Base-by-base conservation (phyloP, 2,888 invertebrate species). In the Himalopsyche japonica region DNA sequence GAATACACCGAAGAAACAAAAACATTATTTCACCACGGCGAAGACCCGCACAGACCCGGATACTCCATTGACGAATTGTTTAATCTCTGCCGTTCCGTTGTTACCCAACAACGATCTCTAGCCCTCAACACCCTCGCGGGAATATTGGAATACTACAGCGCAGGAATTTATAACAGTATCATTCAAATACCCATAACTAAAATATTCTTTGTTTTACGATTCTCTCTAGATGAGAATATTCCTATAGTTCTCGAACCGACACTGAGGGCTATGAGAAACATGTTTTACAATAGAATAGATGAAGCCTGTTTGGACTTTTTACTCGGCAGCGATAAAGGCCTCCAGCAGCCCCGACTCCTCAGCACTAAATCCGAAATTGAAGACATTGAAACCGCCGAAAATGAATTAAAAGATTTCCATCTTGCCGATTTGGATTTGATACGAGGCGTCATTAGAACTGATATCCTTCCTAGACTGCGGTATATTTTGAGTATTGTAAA, bases 61-160 rank as follows among this genome's bases (percentile, higher is more conserved):
- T 99, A 98, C 90, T 95, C 97, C 0, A 90, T 99, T 15, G 96
- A 96, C 87, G 99, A 99, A 91, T 90, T 98, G 0, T 95, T 98
- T 88, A 95, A 96, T 86, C 91, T 98, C 1, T 94, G 95, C 47
- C 92, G 95, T 88, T 96, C 96, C 0, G 93, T 95, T 76, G 93
- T 97, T n/a, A 93, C 94, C 24, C 97, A 98, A 88, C 98, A 99
- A 90, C 93, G 97, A 88, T 94, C 95, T 0, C 92, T 96, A 82
- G 97, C 98, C 0, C 91, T 98, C 20, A 94, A 95, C 85, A 95
- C 96, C 0, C 91, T 98, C 47, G 95, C 96, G 6, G 96, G 97
- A 84, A 95, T 98, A 77, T 89, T 96, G 79, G 94, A 94, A 83
- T 94, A 96, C 86, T 93, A 95, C 88, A 94, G 93, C 87, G 93